These are phyloP conservation scores for Leptinotarsa rubiginosa DNA, from an alignment of 2,888 invertebrate species.

Conservation along the genomic window DNA sequence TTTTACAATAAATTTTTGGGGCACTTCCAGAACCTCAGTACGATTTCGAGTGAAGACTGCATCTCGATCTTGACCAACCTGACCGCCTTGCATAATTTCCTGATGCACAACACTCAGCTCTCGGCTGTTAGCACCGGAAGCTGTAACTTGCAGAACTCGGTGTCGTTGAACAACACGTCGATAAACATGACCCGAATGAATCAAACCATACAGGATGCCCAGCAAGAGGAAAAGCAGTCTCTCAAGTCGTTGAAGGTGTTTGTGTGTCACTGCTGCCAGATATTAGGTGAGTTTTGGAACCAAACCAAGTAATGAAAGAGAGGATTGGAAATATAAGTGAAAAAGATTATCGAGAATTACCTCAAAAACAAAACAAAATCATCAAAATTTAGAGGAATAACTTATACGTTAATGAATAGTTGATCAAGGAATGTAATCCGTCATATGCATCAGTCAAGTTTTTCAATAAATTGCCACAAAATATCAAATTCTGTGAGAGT, in stretches of 20 bases:
- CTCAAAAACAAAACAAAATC: too few species aligned
- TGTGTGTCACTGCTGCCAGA: slow-evolving; percentile 83
- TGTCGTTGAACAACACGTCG: slow-evolving; percentile 47
- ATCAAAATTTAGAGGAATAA: too few species aligned
- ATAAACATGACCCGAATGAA: slow-evolving; percentile 50
- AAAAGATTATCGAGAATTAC: too few species aligned
- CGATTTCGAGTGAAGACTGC: slow-evolving; percentile 78
- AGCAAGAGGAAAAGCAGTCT: slow-evolving; percentile 80
- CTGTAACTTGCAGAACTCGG: slow-evolving; percentile 34
- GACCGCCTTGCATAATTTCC: slow-evolving; percentile 79
- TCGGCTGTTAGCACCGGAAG: slow-evolving; percentile 43
- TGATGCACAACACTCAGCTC: slow-evolving; percentile 75
- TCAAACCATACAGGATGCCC: slow-evolving; percentile 65
- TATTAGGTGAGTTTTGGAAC: slow-evolving; percentile 71
- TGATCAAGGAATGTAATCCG: too few species aligned
- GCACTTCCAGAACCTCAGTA: slow-evolving; percentile 72
- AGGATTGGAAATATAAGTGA: too few species aligned
- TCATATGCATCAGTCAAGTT: too few species aligned
- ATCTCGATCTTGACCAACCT: slow-evolving; percentile 80
- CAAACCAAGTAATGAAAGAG: too few species aligned
- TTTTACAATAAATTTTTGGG: too few species aligned
- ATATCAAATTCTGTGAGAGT: too few species aligned
- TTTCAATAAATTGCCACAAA: too few species aligned
- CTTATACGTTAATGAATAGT: too few species aligned
- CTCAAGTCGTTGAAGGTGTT: slow-evolving; percentile 78